Percentiles rank a stretch among this genome's conserved stretches.
phyloP scores from a whole-genome alignment of 2,888 invertebrate species.

The Troides aeacus region DNA sequence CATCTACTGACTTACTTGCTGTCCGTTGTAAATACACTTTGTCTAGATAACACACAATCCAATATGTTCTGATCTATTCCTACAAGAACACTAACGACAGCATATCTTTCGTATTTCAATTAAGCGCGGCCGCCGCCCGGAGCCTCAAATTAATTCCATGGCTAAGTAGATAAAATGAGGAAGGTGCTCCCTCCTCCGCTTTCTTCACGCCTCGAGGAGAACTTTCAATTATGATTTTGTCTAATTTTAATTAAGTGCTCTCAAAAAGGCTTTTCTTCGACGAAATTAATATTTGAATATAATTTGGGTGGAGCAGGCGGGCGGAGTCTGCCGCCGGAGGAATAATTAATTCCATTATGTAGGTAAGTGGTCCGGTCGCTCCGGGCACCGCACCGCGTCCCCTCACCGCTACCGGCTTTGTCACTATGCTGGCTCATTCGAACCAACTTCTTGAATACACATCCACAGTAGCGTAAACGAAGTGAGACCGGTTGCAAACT shows the following conservation, averaged over 20 bases:
- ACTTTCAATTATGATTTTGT: slow-evolving; percentile 81
- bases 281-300: slow-evolving; percentile 81
- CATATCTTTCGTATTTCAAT: slow-evolving; percentile 67
- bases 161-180: slow-evolving; percentile 77
- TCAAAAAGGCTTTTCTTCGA: slow-evolving; percentile 78
- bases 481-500: slow-evolving; percentile 14
- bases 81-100: slow-evolving; percentile 41
- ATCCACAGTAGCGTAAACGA: slow-evolving; percentile 4
- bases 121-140: slow-evolving; percentile 59
- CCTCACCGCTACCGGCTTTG: slow-evolving; percentile 15
- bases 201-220: slow-evolving; percentile 79
- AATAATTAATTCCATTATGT: slow-evolving; percentile 79
- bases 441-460: slow-evolving; percentile 8
- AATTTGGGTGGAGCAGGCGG: slow-evolving; percentile 78
- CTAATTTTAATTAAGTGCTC: slow-evolving; percentile 81
- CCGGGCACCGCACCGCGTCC: slow-evolving; percentile 34
- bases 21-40: neutral
- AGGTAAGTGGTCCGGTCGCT: slow-evolving; percentile 66
- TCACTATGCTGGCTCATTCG: slow-evolving; percentile 22
- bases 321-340: slow-evolving; percentile 77
- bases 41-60: slow-evolving; percentile 4
- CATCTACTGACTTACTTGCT: slow-evolving; percentile 5
- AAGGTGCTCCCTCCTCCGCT: slow-evolving; percentile 60
- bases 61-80: neutral
- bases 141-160: slow-evolving; percentile 71